These are phyloP conservation scores for Bombus cullumanus DNA, from an alignment of 1,140 invertebrate species.

Conservation along the genomic window DNA sequence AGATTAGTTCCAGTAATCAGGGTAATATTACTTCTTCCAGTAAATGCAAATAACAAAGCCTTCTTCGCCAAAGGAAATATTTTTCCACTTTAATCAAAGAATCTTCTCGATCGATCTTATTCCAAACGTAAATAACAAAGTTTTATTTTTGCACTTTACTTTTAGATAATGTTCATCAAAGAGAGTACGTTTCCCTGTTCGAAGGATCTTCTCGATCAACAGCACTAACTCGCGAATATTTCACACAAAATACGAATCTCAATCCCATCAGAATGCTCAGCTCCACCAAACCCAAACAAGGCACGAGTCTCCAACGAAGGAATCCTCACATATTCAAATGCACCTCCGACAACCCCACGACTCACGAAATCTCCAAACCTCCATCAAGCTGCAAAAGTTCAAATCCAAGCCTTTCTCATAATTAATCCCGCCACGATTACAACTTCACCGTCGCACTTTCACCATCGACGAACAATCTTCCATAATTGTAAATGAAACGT, in stretches of 20 bases:
- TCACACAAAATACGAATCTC: background rate
- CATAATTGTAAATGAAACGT: too few relatives aligned
- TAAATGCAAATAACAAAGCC: too few relatives aligned
- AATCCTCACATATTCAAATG: background rate
- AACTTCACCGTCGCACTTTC: conserved; percentile 8
- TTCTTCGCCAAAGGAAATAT: too few relatives aligned
- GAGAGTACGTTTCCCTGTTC: background rate
- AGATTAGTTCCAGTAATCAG: background rate
- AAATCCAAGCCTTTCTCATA: background rate
- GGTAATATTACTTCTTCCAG: background rate
- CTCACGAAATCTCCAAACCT: background rate
- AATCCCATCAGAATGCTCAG: background rate
- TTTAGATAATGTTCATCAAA: background rate
- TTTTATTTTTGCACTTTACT: too few relatives aligned
- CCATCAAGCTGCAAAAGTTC: background rate
- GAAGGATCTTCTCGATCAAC: background rate
- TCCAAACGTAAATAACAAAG: too few relatives aligned
- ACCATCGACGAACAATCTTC: background rate
- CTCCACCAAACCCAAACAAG: background rate
- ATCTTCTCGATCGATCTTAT: too few relatives aligned
- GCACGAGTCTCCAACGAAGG: background rate
- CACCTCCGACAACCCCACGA: too few relatives aligned
- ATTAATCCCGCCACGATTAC: background rate
- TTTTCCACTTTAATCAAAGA: too few relatives aligned
- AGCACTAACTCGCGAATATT: background rate